A percentile compares a stretch with the other conserved stretches of the same genome.
Evolutionary conservation across 2,113 vertebrate genomes (phyloP).

Genomic region (Copsychus sechellarum): DNA sequence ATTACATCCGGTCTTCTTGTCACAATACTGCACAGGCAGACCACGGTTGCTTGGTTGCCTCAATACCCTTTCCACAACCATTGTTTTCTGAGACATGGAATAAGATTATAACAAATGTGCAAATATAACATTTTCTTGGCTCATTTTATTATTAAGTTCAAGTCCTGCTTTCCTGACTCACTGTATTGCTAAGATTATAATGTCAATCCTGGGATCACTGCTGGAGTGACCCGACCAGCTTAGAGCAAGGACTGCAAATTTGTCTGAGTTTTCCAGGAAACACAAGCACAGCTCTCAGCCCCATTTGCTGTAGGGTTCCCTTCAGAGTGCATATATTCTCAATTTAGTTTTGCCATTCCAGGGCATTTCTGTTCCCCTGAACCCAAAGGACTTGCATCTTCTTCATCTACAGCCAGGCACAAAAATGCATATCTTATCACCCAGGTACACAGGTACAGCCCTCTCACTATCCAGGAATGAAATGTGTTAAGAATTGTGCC

Average conservation of each 20-base stretch:
- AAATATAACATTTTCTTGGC: not conserved
- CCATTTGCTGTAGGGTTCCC: not conserved
- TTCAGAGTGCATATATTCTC: not conserved
- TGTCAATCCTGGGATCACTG: not conserved
- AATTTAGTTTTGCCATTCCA: not conserved
- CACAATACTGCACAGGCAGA: not conserved
- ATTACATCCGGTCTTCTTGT: not conserved
- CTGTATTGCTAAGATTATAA: not conserved
- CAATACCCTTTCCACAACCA: not conserved
- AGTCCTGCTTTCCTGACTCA: not conserved
- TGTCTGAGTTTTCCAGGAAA: not conserved
- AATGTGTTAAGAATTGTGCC: not conserved
- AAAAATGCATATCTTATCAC: accelerated
- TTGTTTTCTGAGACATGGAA: not conserved
- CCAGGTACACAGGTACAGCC: not conserved
- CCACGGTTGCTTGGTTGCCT: not conserved
- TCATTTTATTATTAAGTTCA: not conserved
- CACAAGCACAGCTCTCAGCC: not conserved
- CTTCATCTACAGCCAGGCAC: not conserved
- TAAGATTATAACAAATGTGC: not conserved
- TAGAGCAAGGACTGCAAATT: not conserved
- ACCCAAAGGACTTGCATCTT: not conserved
- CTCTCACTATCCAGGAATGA: not conserved
- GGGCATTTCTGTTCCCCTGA: not conserved
- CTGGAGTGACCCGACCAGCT: not conserved